phyloP scores from a whole-genome alignment of 2,113 vertebrate species.

The Ramphastos sulfuratus region DNA sequence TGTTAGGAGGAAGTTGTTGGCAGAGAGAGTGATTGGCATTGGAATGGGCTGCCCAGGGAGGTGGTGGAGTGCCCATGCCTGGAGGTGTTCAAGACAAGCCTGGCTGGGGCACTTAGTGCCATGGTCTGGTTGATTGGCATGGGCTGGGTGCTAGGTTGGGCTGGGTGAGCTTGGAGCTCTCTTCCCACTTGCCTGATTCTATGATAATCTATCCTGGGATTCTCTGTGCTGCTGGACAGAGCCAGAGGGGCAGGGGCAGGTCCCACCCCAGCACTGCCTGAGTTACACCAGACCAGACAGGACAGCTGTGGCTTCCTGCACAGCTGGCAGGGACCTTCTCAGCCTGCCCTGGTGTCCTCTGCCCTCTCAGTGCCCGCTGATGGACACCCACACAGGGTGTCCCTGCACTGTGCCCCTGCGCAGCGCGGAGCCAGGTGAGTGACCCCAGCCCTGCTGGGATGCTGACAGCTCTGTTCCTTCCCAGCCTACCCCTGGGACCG shows the following conservation, averaged over 20 bases:
- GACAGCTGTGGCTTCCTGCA: neutral
- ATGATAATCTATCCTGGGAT: neutral
- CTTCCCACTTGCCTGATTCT: too few relatives aligned
- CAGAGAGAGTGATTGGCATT: too few relatives aligned
- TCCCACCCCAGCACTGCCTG: neutral
- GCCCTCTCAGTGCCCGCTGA: neutral
- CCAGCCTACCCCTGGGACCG: conserved; percentile 84
- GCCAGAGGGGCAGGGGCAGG: neutral
- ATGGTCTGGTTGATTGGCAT: too few relatives aligned
- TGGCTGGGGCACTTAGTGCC: too few relatives aligned
- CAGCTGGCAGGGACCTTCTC: neutral
- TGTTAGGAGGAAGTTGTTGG: too few relatives aligned
- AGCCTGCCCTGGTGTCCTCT: neutral
- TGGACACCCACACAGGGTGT: neutral
- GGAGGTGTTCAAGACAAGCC: too few relatives aligned
- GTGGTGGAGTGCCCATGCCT: too few relatives aligned
- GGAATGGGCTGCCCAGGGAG: too few relatives aligned
- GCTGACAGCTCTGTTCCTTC: conserved; percentile 18
- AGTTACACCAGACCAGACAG: neutral
- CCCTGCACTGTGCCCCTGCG: too few relatives aligned
- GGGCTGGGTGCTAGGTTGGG: too few relatives aligned
- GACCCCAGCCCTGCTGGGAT: neutral
- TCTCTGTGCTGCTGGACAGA: neutral
- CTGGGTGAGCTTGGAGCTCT: too few relatives aligned
- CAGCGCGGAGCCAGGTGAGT: neutral